A percentile compares a stretch with the other conserved stretches of the same genome.
phyloP scores from a whole-genome alignment of 2,888 invertebrate genomes.

The Molanna angustata region DNA sequence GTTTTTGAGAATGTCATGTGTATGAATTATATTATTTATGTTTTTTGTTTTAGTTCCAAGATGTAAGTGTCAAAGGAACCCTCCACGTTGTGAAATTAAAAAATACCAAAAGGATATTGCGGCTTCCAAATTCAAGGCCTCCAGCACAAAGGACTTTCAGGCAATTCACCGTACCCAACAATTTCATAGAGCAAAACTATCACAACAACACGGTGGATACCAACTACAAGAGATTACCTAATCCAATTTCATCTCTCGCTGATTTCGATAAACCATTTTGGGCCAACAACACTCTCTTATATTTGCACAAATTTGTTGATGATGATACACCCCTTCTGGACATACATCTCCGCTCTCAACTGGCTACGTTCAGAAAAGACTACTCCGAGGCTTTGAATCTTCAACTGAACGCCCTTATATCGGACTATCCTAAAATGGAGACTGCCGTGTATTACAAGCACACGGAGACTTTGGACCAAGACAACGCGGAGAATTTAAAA shows the following conservation, averaged over 20 bases:
- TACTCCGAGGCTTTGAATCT: slow-evolving; percentile 28
- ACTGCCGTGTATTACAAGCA: slow-evolving; percentile 19
- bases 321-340: slow-evolving; percentile 31
- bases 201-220: neutral
- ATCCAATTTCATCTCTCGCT: slow-evolving; percentile 22
- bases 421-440: slow-evolving; percentile 1
- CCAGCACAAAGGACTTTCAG: slow-evolving; percentile 26
- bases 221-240: slow-evolving; percentile 17
- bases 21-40: no score
- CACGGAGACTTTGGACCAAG: slow-evolving; percentile 4
- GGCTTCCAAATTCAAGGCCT: slow-evolving; percentile 52
- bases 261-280: slow-evolving; percentile 26
- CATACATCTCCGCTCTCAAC: slow-evolving; percentile 27
- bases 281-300: slow-evolving; percentile 21
- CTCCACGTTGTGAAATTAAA: slow-evolving; percentile 66
- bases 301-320: slow-evolving; percentile 28
- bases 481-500: slow-evolving; percentile 4
- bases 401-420: slow-evolving; percentile 22
- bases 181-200: slow-evolving; percentile 16
- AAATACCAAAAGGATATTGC: slow-evolving; percentile 69
- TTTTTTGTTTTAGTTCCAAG: slow-evolving; percentile 55
- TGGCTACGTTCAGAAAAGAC: slow-evolving; percentile 26
- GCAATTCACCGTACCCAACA: slow-evolving; percentile 19
- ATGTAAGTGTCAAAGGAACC: slow-evolving; percentile 53
- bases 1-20: no score